These are phyloP conservation scores for Isichthys henryi DNA, from an alignment of 2,113 vertebrate species.

Conservation along the genomic window DNA sequence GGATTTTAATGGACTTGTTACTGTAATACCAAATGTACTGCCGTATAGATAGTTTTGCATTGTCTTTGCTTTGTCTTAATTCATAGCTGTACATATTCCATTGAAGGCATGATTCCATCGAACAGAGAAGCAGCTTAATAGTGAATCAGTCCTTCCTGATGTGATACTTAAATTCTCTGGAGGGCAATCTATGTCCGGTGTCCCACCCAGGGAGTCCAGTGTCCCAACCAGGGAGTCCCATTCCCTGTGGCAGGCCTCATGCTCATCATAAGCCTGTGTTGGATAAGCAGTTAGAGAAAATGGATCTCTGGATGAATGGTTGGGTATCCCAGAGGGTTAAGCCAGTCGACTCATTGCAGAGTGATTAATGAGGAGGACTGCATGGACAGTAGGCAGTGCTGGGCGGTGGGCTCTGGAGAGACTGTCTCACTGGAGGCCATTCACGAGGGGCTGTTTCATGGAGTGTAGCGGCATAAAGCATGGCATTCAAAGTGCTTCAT, in stretches of 20 bases:
- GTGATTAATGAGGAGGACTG: neutral
- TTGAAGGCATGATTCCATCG: neutral
- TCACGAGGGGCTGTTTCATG: neutral
- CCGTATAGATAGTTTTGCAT: neutral
- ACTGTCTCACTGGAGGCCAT: neutral
- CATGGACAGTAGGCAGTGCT: neutral
- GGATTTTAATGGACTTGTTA: neutral
- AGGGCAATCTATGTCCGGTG: neutral
- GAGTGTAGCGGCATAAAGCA: neutral
- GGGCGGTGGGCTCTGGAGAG: neutral
- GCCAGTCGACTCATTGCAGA: neutral
- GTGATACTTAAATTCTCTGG: neutral
- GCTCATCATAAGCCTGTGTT: neutral
- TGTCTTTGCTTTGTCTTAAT: neutral
- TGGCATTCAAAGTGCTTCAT: neutral
- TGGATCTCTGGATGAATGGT: neutral
- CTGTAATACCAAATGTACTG: neutral
- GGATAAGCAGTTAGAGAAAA: neutral
- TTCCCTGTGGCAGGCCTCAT: neutral
- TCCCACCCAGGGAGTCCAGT: neutral
- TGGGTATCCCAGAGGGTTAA: neutral
- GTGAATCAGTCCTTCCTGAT: neutral
- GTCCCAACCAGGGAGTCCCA: neutral
- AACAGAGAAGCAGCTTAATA: neutral
- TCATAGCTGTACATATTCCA: neutral